Evolutionary conservation across 2,797 vertebrate genomes (phyloP).

Genomic region (Leontopithecus rosalia): DNA sequence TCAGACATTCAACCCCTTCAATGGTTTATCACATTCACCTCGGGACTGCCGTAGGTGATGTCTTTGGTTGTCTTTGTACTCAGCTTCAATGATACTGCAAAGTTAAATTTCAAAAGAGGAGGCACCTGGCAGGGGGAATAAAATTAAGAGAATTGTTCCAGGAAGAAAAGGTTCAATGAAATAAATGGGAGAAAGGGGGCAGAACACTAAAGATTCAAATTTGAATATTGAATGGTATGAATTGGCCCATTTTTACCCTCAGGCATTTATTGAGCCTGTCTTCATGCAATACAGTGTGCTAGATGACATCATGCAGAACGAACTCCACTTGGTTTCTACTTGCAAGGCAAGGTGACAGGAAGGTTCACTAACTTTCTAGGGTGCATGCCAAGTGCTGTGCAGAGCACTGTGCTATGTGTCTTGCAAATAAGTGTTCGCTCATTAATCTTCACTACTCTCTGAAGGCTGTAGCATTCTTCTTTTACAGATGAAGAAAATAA

Average conservation of each 20-base stretch:
- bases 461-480: background rate
- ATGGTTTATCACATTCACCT: background rate
- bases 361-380: background rate
- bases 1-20: background rate
- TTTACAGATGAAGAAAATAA: background rate
- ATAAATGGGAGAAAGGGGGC: background rate
- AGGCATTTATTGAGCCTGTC: background rate
- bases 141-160: constrained; percentile 65
- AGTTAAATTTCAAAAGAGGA: background rate
- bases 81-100: background rate
- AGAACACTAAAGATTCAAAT: background rate
- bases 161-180: constrained; percentile 22
- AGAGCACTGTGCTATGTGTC: background rate
- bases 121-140: constrained; percentile 22
- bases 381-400: background rate
- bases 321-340: too few relatives aligned
- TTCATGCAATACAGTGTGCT: rapidly evolving
- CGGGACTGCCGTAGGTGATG: background rate
- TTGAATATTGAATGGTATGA: background rate
- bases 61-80: background rate
- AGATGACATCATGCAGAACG: too few relatives aligned
- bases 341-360: background rate
- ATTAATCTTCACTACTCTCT: background rate
- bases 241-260: background rate
- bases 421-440: too few relatives aligned